Evolutionary conservation across 2,113 vertebrate genomes (phyloP), one percentile per base, ranked within the genome.

Genomic region (Synchiropus splendidus): DNA sequence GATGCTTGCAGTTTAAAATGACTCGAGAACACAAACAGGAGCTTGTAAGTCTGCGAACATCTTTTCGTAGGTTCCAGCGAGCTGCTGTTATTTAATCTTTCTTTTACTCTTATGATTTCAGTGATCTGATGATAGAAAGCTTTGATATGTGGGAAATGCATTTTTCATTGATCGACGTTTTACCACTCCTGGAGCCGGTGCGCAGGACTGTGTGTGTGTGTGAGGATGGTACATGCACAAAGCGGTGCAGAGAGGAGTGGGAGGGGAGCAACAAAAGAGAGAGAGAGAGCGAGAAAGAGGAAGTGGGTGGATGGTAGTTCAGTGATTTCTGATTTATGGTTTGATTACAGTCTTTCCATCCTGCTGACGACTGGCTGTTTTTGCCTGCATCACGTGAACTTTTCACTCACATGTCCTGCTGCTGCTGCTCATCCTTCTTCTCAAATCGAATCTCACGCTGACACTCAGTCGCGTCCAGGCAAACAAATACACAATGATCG

Each of bases 281-380:
- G 45, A 27, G 44, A 5, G 15, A 12, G 21, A 2, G 32, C 12
- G 47, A 13, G n/a, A 10, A 44, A 44, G 52, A 39, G 32, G 18
- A 14, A 40, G 48, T 42, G 66, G 51, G 44, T 35, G 55, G 51
- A 51, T 67, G 66, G 60, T 55, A 69, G 68, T 53, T 60, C 66
- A 66, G 61, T 77, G 72, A 80, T 78, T 74, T 78, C 54, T 70
- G 78, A 82, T 82, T 79, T 83, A 83, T 77, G 66, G 72, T 78
- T 80, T 83, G 80, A 81, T 83, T 82, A 75, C 71, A 77, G 73
- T 62, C 65, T 72, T 62, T 70, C 73, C 71, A 72, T 75, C 12
- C 67, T 64, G 64, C 61, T 60, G 70, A 58, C 61, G 68, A 70
- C 58, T 27, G 61, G 45, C 58, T 57, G 54, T 46, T 74, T 80